Evolutionary conservation across 2,797 vertebrate genomes (phyloP).

Genomic region (Pangasius djambal): DNA sequence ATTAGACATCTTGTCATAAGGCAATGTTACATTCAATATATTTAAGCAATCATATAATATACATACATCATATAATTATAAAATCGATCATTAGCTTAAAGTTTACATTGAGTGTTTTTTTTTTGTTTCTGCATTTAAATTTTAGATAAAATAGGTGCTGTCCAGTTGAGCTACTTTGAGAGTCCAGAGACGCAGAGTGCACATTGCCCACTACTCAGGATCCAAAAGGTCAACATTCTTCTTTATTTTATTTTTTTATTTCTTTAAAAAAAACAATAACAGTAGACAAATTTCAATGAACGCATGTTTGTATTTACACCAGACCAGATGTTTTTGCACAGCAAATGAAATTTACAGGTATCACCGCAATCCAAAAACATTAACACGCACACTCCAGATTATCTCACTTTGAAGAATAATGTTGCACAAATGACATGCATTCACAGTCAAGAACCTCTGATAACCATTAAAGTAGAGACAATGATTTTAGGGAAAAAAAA

Average conservation of each 20-base stretch:
- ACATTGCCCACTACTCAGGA: too few species aligned
- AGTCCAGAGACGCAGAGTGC: background rate
- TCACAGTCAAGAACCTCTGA: background rate
- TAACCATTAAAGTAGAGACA: background rate
- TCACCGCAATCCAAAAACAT: slow-evolving; percentile 6
- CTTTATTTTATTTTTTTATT: background rate
- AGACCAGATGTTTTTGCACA: slow-evolving; percentile 6
- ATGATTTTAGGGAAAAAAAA: background rate
- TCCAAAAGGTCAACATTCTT: background rate
- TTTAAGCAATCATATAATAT: background rate
- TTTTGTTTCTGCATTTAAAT: background rate
- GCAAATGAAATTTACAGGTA: background rate
- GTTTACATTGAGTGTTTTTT: background rate
- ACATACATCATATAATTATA: background rate
- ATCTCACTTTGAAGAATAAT: background rate
- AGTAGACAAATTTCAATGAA: background rate
- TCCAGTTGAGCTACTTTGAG: background rate
- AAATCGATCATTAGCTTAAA: background rate
- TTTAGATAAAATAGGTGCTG: background rate
- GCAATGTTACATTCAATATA: background rate
- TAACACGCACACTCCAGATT: background rate
- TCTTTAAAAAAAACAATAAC: background rate
- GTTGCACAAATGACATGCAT: background rate
- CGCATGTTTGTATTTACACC: background rate
- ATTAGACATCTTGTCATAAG: background rate